A percentile compares a stretch with the other conserved stretches of the same genome.
These are phyloP conservation scores for Nephrotoma guestfalica DNA, from an alignment of 2,888 invertebrate species.

Conservation along the genomic window DNA sequence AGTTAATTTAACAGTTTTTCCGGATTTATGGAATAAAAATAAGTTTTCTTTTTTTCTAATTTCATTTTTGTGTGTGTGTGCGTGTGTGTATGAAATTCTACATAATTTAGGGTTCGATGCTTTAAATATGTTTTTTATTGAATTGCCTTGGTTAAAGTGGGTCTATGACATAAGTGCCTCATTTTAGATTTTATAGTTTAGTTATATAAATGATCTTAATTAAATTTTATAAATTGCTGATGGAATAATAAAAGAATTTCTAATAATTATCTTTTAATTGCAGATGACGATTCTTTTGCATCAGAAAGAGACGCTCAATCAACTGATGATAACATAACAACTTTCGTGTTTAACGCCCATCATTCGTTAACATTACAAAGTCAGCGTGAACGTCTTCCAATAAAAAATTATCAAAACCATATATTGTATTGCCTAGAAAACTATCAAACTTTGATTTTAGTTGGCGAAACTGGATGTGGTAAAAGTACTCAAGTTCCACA, in stretches of 20 bases:
- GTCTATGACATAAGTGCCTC: background rate
- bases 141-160: background rate
- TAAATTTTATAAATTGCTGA: background rate
- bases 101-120: background rate
- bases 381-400: slow-evolving; percentile 75
- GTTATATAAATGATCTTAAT: background rate
- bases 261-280: background rate
- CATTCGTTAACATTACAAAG: slow-evolving; percentile 68
- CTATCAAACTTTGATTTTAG: slow-evolving; percentile 72
- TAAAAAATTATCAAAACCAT: slow-evolving; percentile 71
- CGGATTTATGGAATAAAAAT: background rate
- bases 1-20: background rate
- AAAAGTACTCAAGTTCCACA: slow-evolving; percentile 94
- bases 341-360: slow-evolving; percentile 74
- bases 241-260: background rate
- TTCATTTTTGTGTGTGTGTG: background rate
- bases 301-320: slow-evolving; percentile 22
- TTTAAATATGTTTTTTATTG: background rate
- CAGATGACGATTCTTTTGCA: slow-evolving; percentile 16
- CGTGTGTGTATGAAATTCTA: background rate
- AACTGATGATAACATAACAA: slow-evolving; percentile 30
- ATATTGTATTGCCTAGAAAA: slow-evolving; percentile 83
- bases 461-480: slow-evolving; percentile 93
- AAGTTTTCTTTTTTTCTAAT: background rate
- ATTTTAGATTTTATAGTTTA: background rate